Evolutionary conservation across 1,140 invertebrate species (phyloP).

Genomic region (Diachasmimorpha longicaudata): DNA sequence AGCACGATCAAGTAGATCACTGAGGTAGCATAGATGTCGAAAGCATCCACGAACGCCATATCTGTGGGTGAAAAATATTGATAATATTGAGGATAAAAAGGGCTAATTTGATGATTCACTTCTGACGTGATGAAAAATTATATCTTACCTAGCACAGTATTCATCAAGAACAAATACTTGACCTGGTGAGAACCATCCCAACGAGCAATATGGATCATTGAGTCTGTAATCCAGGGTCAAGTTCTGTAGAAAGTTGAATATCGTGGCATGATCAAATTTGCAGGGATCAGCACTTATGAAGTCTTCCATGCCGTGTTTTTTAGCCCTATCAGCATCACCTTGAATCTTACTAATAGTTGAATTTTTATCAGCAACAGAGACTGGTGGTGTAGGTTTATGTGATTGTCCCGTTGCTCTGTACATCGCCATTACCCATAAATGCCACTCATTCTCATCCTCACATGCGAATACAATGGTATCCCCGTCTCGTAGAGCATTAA

Average conservation of each 20-base stretch:
- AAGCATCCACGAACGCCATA: slow-evolving; percentile 98
- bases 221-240: slow-evolving; percentile 94
- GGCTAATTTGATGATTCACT: not conserved
- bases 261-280: slow-evolving; percentile 90
- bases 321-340: slow-evolving; percentile 93
- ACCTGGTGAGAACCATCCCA: slow-evolving; percentile 99
- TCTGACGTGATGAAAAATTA: not conserved
- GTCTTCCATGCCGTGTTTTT: slow-evolving; percentile 99
- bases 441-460: slow-evolving; percentile 97
- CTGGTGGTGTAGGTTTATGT: slow-evolving; percentile 95
- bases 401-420: slow-evolving; percentile 98
- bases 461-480: slow-evolving; percentile 97
- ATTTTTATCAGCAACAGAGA: slow-evolving; percentile 83
- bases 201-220: slow-evolving; percentile 95
- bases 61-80: slow-evolving; percentile 46
- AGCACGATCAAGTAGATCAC: slow-evolving; percentile 92
- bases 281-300: slow-evolving; percentile 98
- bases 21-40: slow-evolving; percentile 95
- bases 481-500: slow-evolving; percentile 98
- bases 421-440: slow-evolving; percentile 98
- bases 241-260: slow-evolving; percentile 92
- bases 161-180: slow-evolving; percentile 99
- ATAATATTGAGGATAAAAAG: not conserved
- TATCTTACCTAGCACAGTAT: slow-evolving; percentile 82
- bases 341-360: slow-evolving; percentile 88